These are phyloP conservation scores for Basileuterus tristriatus DNA, from an alignment of 2,797 vertebrate genomes.

Conservation along the genomic window DNA sequence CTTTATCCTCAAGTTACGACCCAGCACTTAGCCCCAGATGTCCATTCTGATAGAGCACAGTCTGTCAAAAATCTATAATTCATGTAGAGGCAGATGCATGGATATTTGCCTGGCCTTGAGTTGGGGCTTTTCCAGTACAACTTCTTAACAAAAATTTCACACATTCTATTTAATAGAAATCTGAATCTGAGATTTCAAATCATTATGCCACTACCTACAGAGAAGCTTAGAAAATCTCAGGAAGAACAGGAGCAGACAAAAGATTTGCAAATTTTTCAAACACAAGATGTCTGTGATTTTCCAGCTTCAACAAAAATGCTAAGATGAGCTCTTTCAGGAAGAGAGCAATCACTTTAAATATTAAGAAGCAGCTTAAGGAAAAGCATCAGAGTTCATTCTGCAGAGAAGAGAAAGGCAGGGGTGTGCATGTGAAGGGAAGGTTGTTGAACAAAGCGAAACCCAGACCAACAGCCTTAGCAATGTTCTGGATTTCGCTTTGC, in stretches of 20 bases:
- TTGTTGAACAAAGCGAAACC: background rate
- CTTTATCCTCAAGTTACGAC: conserved; percentile 37
- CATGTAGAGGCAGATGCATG: background rate
- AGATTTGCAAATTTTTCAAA: background rate
- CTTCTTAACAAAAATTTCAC: background rate
- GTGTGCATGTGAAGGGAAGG: background rate
- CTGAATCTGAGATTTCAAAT: background rate
- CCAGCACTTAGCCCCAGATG: conserved; percentile 17
- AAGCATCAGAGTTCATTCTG: background rate
- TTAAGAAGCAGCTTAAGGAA: background rate
- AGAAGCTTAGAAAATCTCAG: background rate
- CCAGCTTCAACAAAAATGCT: background rate
- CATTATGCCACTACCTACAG: background rate
- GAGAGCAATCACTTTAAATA: background rate
- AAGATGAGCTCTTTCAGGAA: background rate
- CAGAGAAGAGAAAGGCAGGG: background rate
- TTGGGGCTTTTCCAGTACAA: background rate
- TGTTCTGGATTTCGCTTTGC: background rate
- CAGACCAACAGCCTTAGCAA: background rate
- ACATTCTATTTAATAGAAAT: background rate
- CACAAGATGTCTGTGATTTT: background rate
- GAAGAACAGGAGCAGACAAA: background rate
- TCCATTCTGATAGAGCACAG: background rate
- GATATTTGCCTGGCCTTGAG: background rate
- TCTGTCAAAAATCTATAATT: conserved; percentile 45